A percentile compares a stretch with the other conserved stretches of the same genome.
Conservation (phyloP, 2,888 invertebrate species). For the Drosophila pseudotalamancana region DNA sequence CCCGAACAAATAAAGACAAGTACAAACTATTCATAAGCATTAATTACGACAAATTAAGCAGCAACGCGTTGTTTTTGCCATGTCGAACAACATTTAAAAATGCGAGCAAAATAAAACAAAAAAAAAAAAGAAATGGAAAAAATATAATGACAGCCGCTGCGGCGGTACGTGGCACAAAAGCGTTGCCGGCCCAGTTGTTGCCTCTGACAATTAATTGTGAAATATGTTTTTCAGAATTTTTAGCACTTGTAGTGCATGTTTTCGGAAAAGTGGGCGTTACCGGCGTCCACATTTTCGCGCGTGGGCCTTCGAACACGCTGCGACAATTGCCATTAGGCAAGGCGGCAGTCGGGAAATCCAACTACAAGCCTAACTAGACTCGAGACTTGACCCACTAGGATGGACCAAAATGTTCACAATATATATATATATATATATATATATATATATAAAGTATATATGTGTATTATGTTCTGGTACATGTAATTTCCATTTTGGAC, state of each 20-base stretch:
- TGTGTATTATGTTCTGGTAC: conserved; percentile 31
- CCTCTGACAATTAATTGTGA: conserved; percentile 76
- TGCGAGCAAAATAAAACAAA: conserved; percentile 48
- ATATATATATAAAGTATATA: background rate
- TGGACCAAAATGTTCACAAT: conserved; percentile 12
- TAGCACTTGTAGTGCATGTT: conserved; percentile 77
- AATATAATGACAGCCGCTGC: conserved; percentile 47
- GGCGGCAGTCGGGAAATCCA: conserved; percentile 1
- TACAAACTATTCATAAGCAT: conserved; percentile 78
- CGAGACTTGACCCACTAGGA: conserved; percentile 30
- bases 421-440: background rate
- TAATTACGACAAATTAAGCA: conserved; percentile 79
- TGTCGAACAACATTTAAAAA: conserved; percentile 77
- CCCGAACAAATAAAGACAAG: conserved; percentile 74
- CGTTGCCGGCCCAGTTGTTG: conserved; percentile 46
- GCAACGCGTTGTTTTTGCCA: conserved; percentile 78
- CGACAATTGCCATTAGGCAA: conserved; percentile 39
- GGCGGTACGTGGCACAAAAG: conserved; percentile 33
- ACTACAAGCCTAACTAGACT: background rate
- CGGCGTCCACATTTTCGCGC: conserved; percentile 19
- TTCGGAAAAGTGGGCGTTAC: conserved; percentile 61
- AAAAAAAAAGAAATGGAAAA: background rate
- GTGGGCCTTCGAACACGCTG: conserved; percentile 45
- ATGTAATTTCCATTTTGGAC: conserved; percentile 62
- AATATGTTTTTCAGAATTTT: conserved; percentile 78